Base-by-base conservation (phyloP, 2,797 vertebrate species). In the Crocodylus rhombifer region DNA sequence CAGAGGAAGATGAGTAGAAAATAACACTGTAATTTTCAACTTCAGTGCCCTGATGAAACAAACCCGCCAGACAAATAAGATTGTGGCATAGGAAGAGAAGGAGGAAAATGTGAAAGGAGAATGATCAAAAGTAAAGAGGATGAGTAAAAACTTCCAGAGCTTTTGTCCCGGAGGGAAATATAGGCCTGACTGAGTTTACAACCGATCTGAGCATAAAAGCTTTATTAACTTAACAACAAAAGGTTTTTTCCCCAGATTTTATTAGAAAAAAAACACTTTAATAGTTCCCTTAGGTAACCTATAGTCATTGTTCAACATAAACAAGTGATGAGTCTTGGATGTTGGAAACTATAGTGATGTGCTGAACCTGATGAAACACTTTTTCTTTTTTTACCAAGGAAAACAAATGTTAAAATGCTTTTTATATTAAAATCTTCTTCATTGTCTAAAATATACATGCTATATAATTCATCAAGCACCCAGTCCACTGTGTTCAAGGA, bases 161-260 rank as follows among this genome's bases (percentile, higher is more conserved):
- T 89, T 90, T 92, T 89, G 25, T 74, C 69, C 36, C 1, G 3
- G 84, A 80, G n/a, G 77, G 69, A 88, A 93, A 88, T 86, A 71
- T 2, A 93, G 51, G 67, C 79, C 92, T 97, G 74, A 69, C 64
- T 89, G 81, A 67, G 21, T 95, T 95, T 90, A 95, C 58, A 93
- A 65, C 80, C 83, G 51, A 7, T 63, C 60, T 87, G 36, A 95
- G 15, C 73, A 42, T 91, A 92, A 95, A 95, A 88, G 25, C 69
- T 94, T 95, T 90, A 91, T 88, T 95, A 93, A 95, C 62, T 94
- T 91, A 87, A 63, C 81, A 92, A n/a, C 58, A 92, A 96, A 80
- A 33, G 16, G 4, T 77, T 96, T 11, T 5, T 0, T 7, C 4
- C 56, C 2, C 9, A 75, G 20, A 78, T 95, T 97, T 97, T 93